Evolutionary conservation across 2,888 invertebrate genomes (phyloP), one percentile per base, ranked within the genome.

Genomic region (Omphaloscelis lunosa): DNA sequence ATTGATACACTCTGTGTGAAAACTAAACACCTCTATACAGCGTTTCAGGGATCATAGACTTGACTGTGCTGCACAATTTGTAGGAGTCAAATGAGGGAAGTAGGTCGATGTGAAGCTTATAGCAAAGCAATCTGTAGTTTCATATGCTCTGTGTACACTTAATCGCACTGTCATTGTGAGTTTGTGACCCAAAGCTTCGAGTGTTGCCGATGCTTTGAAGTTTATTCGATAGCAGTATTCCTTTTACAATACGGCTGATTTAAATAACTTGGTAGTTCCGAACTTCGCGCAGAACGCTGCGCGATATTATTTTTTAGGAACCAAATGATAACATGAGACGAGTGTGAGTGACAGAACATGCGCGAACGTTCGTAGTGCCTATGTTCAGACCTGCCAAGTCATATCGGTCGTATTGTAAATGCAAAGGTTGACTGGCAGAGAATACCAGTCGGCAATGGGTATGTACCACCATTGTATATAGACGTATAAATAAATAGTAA

Each of bases 121-220:
- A 62, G 62, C 51, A 63, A 53, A 83, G 67, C 71, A 63, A 58
- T 71, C 63, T 83, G 63, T 69, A 68, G 41, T 84, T 82, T 29
- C 58, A 51, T 80, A 79, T 84, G 68, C 74, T 45, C 20, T 74
- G 66, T 84, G 84, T 73, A 62, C 69, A 51, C 34, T 12, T 68
- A 83, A 81, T 84, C 84, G 58, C 56, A 53, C 63, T 27, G 58
- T 62, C 61, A 75, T 65, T 75, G 79, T 51, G 68, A 56, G 58
- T 58, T 68, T 39, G 48, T 23, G 23, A 62, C 34, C n/a, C 20
- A 62, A 53, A 56, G 23, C 48, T 76, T 68, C 51, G 2, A 51
- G 41, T 2, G 4, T 41, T 76, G 41, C 51, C 34, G 3, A 39
- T 71, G 62, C 48, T 39, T 71, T 23, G 8, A 29, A 75, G 51